Percentiles rank a stretch among this genome's conserved stretches.
Conservation (phyloP, 2,113 vertebrate genomes). For the Mustela nigripes region DNA sequence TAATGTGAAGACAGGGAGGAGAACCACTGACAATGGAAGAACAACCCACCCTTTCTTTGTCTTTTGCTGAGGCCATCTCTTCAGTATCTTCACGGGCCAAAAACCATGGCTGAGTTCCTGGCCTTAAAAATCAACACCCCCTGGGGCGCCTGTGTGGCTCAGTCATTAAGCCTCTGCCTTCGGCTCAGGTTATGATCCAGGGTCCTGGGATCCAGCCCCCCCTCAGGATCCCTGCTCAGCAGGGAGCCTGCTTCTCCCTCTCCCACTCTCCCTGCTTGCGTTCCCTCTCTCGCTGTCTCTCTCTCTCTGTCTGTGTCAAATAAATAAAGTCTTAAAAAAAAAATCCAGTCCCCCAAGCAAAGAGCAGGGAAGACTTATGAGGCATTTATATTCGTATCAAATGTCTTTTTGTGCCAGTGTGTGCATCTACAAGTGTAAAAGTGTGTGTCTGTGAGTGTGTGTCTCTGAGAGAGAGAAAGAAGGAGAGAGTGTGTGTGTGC, state of each 20-base stretch:
- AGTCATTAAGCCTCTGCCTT: too few species aligned
- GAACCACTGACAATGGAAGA: not conserved
- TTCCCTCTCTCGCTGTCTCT: too few species aligned
- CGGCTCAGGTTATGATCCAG: too few species aligned
- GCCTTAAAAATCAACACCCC: not conserved
- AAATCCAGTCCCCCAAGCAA: not conserved
- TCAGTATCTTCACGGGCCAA: not conserved
- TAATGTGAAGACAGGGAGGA: not conserved
- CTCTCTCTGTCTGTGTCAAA: too few species aligned
- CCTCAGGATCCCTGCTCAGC: too few species aligned
- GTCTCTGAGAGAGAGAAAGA: not conserved
- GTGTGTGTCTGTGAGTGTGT: not conserved
- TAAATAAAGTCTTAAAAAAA: not conserved
- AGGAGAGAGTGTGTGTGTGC: too few species aligned
- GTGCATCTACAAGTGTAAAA: not conserved
- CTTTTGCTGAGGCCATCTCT: constrained; percentile 56
- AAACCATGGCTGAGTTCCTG: not conserved
- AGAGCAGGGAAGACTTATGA: not conserved
- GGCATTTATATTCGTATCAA: not conserved
- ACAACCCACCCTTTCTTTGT: not conserved
- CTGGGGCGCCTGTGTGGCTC: too few species aligned
- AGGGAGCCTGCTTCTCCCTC: too few species aligned
- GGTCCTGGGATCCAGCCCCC: too few species aligned
- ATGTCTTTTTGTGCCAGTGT: not conserved
- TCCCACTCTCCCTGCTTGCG: too few species aligned